A percentile compares a stretch with the other conserved stretches of the same genome.
Conservation (phyloP, 2,888 invertebrate genomes). For the Ochropacha duplaris region DNA sequence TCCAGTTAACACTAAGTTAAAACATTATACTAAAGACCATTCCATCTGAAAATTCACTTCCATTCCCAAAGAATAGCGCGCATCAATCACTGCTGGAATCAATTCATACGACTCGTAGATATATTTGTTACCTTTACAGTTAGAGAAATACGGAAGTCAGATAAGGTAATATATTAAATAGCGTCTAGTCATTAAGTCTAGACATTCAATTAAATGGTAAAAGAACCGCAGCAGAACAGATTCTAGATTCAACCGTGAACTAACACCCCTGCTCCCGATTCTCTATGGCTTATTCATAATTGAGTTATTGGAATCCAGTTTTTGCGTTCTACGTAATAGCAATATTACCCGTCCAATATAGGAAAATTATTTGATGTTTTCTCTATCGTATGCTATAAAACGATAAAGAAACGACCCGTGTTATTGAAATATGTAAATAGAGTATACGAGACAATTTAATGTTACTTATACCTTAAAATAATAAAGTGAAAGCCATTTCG, state of each 20-base stretch:
- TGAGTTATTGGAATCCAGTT: slow-evolving; percentile 42
- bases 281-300: slow-evolving; percentile 32
- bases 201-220: too few relatives aligned
- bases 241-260: slow-evolving; percentile 23
- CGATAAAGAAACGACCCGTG: background rate
- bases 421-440: background rate
- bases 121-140: slow-evolving; percentile 23
- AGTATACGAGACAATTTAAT: background rate
- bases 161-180: slow-evolving; percentile 6
- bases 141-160: slow-evolving; percentile 7
- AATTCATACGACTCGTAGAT: slow-evolving; percentile 31
- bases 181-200: too few relatives aligned
- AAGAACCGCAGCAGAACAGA: slow-evolving; percentile 36
- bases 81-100: slow-evolving; percentile 42
- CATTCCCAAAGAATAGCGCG: slow-evolving; percentile 28
- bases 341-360: slow-evolving; percentile 11
- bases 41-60: slow-evolving; percentile 7
- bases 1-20: background rate
- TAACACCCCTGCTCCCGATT: background rate
- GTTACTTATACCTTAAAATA: too few relatives aligned
- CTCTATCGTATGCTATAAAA: background rate
- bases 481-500: too few relatives aligned
- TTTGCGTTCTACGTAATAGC: slow-evolving; percentile 17
- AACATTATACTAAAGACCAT: background rate
- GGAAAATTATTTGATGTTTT: slow-evolving; percentile 3